Conservation (phyloP, 2,797 vertebrate species). For the Cryptoblepharus egeriae region DNA sequence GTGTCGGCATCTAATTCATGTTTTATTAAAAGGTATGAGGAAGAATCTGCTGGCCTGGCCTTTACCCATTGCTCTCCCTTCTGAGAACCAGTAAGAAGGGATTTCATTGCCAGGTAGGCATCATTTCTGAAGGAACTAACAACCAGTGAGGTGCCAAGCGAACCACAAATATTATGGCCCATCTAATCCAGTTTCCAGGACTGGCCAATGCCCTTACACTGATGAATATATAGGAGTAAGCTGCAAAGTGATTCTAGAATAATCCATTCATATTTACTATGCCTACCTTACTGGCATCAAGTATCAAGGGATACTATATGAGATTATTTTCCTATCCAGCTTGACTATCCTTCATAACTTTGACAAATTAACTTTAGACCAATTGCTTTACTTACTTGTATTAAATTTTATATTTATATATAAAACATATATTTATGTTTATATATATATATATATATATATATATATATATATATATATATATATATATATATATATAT, state of each 20-base stretch:
- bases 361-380: background rate
- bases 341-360: background rate
- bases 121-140: background rate
- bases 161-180: background rate
- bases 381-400: background rate
- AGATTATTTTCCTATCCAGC: background rate
- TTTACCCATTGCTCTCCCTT: slow-evolving; percentile 49
- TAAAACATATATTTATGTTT: no score
- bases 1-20: slow-evolving; percentile 73
- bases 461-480: no score
- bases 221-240: background rate
- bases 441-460: no score
- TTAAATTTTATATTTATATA: no score
- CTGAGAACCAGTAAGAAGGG: background rate
- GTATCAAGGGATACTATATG: background rate
- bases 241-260: background rate
- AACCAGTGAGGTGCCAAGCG: background rate
- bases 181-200: background rate
- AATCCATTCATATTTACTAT: background rate
- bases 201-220: background rate
- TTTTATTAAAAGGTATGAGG: slow-evolving; percentile 76
- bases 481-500: no score
- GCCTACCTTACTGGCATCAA: background rate
- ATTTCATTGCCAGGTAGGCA: background rate
- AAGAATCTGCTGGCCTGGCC: slow-evolving; percentile 48